Conservation (phyloP, 2,888 invertebrate species). For the Dryococelus australis region DNA sequence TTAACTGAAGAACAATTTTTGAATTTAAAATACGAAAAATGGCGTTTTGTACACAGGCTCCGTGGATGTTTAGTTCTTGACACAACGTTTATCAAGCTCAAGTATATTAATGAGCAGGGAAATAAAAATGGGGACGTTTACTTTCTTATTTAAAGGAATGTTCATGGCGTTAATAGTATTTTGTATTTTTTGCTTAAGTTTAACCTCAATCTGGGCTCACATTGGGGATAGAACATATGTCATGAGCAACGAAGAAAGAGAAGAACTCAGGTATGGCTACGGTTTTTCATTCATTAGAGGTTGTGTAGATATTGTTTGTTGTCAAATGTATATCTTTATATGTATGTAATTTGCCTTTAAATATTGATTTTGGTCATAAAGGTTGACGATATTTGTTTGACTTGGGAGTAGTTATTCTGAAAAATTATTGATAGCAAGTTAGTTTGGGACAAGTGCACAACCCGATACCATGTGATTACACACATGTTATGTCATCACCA, state of each 20-base stretch:
- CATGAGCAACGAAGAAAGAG: slow-evolving; percentile 72
- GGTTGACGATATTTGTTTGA: no score
- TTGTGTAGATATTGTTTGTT: no score
- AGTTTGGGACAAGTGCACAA: no score
- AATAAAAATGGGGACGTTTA: slow-evolving; percentile 33
- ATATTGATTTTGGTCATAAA: no score
- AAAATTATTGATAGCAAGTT: no score
- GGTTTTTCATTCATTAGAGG: no score
- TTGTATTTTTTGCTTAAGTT: slow-evolving; percentile 35
- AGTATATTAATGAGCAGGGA: slow-evolving; percentile 17
- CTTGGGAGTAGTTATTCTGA: no score
- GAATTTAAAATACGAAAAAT: not conserved
- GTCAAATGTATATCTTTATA: no score
- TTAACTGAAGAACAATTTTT: not conserved
- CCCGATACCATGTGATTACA: no score
- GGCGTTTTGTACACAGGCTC: not conserved
- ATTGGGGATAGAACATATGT: slow-evolving; percentile 49
- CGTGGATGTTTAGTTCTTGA: not conserved
- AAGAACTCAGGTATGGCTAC: slow-evolving; percentile 67
- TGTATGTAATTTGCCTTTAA: no score
- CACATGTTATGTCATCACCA: no score
- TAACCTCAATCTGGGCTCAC: slow-evolving; percentile 41
- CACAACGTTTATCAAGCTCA: slow-evolving; percentile 16
- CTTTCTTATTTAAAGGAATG: slow-evolving; percentile 13
- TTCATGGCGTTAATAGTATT: slow-evolving; percentile 35